Conservation (phyloP, 2,113 vertebrate genomes). For the Lampris incognitus region DNA sequence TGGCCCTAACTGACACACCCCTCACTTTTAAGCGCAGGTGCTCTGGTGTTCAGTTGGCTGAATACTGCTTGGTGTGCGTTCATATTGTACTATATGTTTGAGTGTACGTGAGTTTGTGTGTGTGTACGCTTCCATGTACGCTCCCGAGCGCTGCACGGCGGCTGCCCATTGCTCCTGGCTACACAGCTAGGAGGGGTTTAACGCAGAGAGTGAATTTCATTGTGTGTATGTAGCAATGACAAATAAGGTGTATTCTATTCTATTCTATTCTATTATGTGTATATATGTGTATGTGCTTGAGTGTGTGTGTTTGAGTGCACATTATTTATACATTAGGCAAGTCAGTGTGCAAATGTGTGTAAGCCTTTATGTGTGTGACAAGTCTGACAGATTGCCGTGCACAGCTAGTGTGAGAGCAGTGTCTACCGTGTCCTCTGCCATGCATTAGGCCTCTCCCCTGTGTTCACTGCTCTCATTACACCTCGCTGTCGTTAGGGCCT, state of each 20-base stretch:
- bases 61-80: not conserved
- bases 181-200: too few species aligned
- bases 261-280: not conserved
- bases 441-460: constrained; percentile 61
- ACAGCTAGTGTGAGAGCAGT: constrained; percentile 50
- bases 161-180: too few species aligned
- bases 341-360: not conserved
- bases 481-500: constrained; percentile 62
- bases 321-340: not conserved
- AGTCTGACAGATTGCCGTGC: not conserved
- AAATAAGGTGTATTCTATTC: not conserved
- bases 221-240: too few species aligned
- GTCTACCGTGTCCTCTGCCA: constrained; percentile 57
- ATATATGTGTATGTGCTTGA: not conserved
- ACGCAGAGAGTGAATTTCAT: too few species aligned
- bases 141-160: not conserved
- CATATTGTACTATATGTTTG: not conserved
- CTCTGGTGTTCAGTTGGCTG: not conserved
- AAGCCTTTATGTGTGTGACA: not conserved
- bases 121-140: not conserved
- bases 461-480: constrained; percentile 57
- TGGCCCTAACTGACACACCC: not conserved
- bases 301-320: not conserved
- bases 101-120: constrained; percentile 2
- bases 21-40: not conserved